Percentiles rank a stretch among this genome's conserved stretches.
Conservation (phyloP, 2,888 invertebrate species). For the Ormyrus rosae region DNA sequence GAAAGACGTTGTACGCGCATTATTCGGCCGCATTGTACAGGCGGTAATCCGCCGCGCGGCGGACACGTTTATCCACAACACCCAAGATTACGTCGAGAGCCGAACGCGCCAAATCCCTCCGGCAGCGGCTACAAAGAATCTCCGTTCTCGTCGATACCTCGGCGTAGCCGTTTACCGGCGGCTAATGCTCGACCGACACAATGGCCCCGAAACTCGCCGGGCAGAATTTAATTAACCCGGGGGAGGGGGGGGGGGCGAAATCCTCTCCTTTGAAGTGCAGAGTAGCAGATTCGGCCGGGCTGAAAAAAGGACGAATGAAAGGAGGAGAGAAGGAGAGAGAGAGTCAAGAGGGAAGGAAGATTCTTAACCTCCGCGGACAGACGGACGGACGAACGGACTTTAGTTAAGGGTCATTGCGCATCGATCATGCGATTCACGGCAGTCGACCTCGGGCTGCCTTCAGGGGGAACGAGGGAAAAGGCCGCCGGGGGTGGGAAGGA, state of each 20-base stretch:
- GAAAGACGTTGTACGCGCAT: too few species aligned
- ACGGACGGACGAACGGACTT: background rate
- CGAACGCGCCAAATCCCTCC: too few species aligned
- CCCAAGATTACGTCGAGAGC: too few species aligned
- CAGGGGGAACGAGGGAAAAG: slow-evolving; percentile 3
- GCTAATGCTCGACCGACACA: too few species aligned
- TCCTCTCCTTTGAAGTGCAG: slow-evolving; percentile 17
- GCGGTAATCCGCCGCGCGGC: too few species aligned
- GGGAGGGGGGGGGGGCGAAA: background rate
- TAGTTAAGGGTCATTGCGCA: slow-evolving; percentile 64
- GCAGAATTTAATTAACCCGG: background rate
- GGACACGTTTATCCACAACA: too few species aligned
- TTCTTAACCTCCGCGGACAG: background rate
- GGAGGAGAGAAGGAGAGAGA: too few species aligned
- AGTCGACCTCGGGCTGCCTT: slow-evolving; percentile 49
- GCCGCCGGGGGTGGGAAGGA: background rate
- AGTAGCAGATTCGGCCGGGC: background rate
- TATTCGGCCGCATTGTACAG: too few species aligned
- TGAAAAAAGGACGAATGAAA: too few species aligned
- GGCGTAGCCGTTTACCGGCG: too few species aligned
- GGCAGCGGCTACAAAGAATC: too few species aligned
- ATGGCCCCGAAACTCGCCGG: background rate
- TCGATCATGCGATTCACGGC: slow-evolving; percentile 70
- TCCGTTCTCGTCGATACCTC: too few species aligned
- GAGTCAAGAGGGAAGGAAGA: background rate